Evolutionary conservation across 1,140 invertebrate genomes (phyloP).

Genomic region (Coelopa frigida): DNA sequence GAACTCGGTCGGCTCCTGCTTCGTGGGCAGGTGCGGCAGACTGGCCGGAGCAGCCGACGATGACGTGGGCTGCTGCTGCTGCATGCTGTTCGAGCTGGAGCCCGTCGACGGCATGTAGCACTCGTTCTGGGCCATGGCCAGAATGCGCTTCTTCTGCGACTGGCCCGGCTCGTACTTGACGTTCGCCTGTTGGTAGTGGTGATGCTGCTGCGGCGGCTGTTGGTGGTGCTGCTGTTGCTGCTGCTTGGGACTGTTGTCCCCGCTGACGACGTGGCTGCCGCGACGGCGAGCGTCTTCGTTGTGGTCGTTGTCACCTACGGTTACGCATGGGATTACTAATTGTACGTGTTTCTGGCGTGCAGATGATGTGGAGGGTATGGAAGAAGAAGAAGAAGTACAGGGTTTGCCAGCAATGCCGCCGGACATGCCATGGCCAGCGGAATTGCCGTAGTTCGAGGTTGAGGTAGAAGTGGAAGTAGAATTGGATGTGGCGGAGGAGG

Average conservation of each 20-base stretch:
- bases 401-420: constrained; percentile 18
- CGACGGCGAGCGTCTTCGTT: constrained; percentile 58
- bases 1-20: constrained; percentile 42
- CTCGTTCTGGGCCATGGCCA: constrained; percentile 77
- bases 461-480: constrained; percentile 42
- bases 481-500: constrained; percentile 23
- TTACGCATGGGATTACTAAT: constrained; percentile 76
- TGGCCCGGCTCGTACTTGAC: constrained; percentile 51
- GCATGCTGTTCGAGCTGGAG: constrained; percentile 13
- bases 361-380: constrained; percentile 26
- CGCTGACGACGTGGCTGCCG: constrained; percentile 45
- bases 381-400: constrained; percentile 10
- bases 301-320: constrained; percentile 70
- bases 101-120: constrained; percentile 50
- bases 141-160: constrained; percentile 79
- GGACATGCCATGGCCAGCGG: constrained; percentile 23
- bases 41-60: constrained; percentile 16
- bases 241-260: constrained; percentile 47
- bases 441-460: too few species aligned
- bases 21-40: constrained; percentile 38
- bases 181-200: constrained; percentile 25
- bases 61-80: constrained; percentile 2
- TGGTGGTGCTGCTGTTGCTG: constrained; percentile 42
- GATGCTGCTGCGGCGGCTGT: constrained; percentile 24
- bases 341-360: constrained; percentile 47